Evolutionary conservation across 2,113 vertebrate species (phyloP).

Genomic region (Ophthalmotilapia sp.): DNA sequence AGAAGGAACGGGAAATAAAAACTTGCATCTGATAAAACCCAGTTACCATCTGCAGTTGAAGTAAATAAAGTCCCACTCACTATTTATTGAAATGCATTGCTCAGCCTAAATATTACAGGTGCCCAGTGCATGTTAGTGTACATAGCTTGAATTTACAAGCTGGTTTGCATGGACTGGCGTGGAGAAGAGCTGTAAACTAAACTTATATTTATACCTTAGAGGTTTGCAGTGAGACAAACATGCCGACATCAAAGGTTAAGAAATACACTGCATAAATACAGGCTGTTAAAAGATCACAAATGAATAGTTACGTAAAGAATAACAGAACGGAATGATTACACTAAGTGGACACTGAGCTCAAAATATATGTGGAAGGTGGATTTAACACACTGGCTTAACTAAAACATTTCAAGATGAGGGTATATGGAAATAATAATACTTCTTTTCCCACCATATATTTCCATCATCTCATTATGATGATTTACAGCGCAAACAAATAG

Average conservation of each 20-base stretch:
- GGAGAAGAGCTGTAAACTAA: slow-evolving; percentile 54
- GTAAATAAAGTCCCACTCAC: neutral
- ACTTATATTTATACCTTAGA: neutral
- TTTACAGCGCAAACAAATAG: slow-evolving; percentile 47
- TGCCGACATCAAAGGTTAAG: slow-evolving; percentile 56
- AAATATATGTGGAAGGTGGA: neutral
- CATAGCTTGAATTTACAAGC: neutral
- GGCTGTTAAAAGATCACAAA: slow-evolving; percentile 82
- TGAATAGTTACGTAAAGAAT: slow-evolving; percentile 28
- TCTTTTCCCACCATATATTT: neutral
- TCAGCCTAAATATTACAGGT: neutral
- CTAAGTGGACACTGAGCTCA: neutral
- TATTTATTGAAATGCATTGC: neutral
- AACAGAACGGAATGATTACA: neutral
- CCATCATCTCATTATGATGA: slow-evolving; percentile 26
- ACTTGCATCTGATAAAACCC: neutral
- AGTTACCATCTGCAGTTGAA: neutral
- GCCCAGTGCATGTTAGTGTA: neutral
- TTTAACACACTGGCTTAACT: slow-evolving; percentile 58
- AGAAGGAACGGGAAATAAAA: neutral
- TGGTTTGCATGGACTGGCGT: neutral
- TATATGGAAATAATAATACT: slow-evolving; percentile 25
- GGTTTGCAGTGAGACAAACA: neutral
- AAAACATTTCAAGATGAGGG: slow-evolving; percentile 6
- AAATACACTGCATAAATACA: slow-evolving; percentile 76